phyloP scores from a whole-genome alignment of 1,140 invertebrate species.

The Drosophila grimshawi region DNA sequence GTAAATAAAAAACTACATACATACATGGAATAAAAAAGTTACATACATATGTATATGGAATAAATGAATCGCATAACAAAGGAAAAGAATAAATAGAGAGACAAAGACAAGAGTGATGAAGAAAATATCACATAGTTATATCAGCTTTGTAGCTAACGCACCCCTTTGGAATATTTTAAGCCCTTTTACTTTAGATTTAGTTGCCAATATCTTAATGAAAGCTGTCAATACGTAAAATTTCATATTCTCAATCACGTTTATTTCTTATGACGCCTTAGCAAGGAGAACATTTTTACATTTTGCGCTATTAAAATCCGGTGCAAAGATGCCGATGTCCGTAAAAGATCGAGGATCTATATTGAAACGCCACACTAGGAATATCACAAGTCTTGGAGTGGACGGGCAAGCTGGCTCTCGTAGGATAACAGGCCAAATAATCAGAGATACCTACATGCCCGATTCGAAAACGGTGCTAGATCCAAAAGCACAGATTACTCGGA shows the following conservation, averaged over 20 bases:
- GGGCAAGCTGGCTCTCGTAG: no score
- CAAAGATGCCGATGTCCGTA: not conserved
- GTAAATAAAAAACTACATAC: not conserved
- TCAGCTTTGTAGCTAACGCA: no score
- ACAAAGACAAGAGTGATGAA: no score
- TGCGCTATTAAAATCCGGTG: not conserved
- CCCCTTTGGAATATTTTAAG: no score
- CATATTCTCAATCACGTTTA: not conserved
- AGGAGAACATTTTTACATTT: slow-evolving; percentile 1
- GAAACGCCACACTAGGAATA: not conserved
- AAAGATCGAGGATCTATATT: not conserved
- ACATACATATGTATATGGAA: not conserved
- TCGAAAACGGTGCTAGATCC: not conserved
- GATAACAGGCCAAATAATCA: not conserved
- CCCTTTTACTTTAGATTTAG: not conserved
- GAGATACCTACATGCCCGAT: slow-evolving; percentile 18
- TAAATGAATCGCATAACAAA: not conserved
- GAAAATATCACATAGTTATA: no score
- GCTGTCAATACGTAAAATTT: not conserved
- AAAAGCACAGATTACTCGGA: not conserved
- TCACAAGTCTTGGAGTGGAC: not conserved
- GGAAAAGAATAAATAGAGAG: not conserved
- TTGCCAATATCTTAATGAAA: not conserved
- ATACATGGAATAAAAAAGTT: not conserved
- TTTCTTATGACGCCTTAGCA: not conserved